Evolutionary conservation across 37 sponge, comb jelly and placozoan species (phyloP).

Genomic region (Hormiphora californensis): DNA sequence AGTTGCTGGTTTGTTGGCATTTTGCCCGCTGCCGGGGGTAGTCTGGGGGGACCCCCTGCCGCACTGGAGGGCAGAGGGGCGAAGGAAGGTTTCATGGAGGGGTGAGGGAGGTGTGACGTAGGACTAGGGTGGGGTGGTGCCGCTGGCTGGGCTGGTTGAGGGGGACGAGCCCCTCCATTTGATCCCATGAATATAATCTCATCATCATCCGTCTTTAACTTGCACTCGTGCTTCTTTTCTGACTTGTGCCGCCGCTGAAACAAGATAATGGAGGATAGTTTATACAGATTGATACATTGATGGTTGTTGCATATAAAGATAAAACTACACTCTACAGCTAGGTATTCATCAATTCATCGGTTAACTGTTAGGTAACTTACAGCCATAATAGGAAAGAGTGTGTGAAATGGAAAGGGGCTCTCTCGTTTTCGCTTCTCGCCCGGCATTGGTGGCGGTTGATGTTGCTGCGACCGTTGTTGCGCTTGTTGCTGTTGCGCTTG

Average conservation of each 20-base stretch:
- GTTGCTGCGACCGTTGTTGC: background rate
- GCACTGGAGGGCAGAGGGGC: background rate
- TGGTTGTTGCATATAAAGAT: too few relatives aligned
- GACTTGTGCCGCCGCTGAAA: slow-evolving; percentile 38
- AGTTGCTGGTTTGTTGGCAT: slow-evolving; percentile 14
- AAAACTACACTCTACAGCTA: too few relatives aligned
- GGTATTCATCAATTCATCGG: background rate
- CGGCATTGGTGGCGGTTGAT: background rate
- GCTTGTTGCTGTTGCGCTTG: slow-evolving; percentile 1
- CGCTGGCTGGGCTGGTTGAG: background rate
- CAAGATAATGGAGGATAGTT: background rate
- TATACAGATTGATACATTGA: background rate
- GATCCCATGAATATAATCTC: slow-evolving; percentile 51
- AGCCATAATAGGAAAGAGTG: slow-evolving; percentile 48
- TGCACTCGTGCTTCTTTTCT: slow-evolving; percentile 51
- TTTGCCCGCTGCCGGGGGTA: background rate
- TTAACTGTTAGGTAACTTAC: background rate
- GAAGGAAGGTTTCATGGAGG: slow-evolving; percentile 39
- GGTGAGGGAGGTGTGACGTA: slow-evolving; percentile 23
- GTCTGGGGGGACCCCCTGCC: slow-evolving; percentile 3
- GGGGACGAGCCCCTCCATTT: too few relatives aligned
- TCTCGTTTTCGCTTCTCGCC: slow-evolving; percentile 21
- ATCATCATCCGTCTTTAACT: slow-evolving; percentile 27
- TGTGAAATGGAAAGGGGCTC: slow-evolving; percentile 5
- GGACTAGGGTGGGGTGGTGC: background rate